phyloP scores from a whole-genome alignment of 2,113 vertebrate genomes.

The Anguilla japonica region DNA sequence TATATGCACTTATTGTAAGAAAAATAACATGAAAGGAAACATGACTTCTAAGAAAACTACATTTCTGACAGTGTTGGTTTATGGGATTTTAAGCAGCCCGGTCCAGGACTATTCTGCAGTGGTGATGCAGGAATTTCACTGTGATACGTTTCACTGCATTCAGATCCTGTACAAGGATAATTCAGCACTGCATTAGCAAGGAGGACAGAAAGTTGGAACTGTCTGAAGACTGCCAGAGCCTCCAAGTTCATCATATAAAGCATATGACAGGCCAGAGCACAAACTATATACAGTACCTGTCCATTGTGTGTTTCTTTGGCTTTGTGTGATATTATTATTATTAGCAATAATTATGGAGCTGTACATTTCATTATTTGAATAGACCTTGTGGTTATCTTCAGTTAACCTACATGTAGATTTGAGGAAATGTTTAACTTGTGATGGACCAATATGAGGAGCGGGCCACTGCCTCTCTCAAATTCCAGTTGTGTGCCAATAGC shows the following conservation, averaged over 20 bases:
- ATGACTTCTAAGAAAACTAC: conserved; percentile 46
- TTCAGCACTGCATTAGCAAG: conserved; percentile 9
- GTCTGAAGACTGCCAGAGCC: neutral
- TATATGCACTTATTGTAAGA: conserved; percentile 41
- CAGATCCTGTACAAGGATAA: neutral
- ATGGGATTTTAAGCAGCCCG: neutral
- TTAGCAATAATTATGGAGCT: neutral
- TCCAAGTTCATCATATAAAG: no score
- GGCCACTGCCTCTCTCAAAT: neutral
- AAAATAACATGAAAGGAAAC: conserved; percentile 52
- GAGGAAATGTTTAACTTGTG: neutral
- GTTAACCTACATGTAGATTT: neutral
- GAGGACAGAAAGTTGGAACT: neutral
- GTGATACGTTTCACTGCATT: neutral
- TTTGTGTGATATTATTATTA: neutral
- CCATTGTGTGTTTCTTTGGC: neutral
- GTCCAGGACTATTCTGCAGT: neutral
- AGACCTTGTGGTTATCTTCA: neutral
- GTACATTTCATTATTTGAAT: neutral
- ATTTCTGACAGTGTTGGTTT: neutral
- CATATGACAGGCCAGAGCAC: neutral
- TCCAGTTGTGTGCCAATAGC: neutral
- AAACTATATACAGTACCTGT: neutral
- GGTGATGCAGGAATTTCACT: neutral
- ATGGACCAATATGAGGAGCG: neutral